Percentiles rank a stretch among this genome's conserved stretches.
phyloP scores from a whole-genome alignment of 2,797 vertebrate genomes.

The Rhinatrema bivittatum region DNA sequence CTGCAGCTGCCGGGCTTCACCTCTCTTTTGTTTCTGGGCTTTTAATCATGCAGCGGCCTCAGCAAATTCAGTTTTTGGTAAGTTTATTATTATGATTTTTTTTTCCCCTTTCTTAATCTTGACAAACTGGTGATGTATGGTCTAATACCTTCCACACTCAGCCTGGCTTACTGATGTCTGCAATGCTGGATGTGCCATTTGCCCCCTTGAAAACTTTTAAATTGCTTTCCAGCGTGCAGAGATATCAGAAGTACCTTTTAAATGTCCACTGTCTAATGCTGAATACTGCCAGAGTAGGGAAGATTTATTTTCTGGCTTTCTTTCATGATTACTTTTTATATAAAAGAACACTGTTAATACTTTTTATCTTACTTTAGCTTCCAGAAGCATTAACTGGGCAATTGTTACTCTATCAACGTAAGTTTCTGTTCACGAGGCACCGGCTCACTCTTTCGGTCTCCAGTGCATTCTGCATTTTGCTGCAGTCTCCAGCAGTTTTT shows the following conservation, averaged over 20 bases:
- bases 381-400: too few species aligned
- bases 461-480: too few species aligned
- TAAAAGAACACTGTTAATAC: too few species aligned
- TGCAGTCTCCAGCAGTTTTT: too few species aligned
- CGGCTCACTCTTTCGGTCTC: too few species aligned
- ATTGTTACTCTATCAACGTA: too few species aligned
- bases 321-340: too few species aligned
- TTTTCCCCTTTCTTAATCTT: not conserved
- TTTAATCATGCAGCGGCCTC: conserved; percentile 12
- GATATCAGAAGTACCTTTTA: not conserved
- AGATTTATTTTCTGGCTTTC: conserved; percentile 16
- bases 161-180: conserved; percentile 7
- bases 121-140: conserved; percentile 4
- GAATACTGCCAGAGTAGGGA: not conserved
- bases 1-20: conserved; percentile 23
- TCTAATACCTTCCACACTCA: not conserved
- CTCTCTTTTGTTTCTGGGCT: not conserved
- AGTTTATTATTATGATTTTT: too few species aligned
- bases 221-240: conserved; percentile 6
- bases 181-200: not conserved
- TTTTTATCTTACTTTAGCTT: too few species aligned
- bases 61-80: conserved; percentile 10
- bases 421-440: too few species aligned
- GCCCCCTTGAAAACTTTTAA: conserved; percentile 6
- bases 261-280: not conserved